Evolutionary conservation across 1,140 invertebrate genomes (phyloP).

Genomic region (Leptinotarsa texana): DNA sequence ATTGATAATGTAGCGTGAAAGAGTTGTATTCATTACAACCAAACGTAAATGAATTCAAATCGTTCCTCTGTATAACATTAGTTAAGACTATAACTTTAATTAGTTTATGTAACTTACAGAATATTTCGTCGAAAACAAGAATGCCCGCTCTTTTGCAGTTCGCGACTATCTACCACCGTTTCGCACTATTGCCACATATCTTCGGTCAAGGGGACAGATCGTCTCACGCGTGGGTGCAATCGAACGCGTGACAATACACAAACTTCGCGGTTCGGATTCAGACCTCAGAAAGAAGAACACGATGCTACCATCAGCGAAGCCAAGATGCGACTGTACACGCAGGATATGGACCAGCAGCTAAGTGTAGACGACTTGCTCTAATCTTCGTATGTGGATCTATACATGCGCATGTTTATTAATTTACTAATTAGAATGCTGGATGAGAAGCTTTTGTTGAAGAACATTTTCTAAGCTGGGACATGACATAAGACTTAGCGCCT

Average conservation of each 20-base stretch:
- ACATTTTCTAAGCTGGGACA: not conserved
- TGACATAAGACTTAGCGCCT: slow-evolving; percentile 21
- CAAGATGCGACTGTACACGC: slow-evolving; percentile 32
- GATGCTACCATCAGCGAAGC: slow-evolving; percentile 31
- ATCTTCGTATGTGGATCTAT: slow-evolving; percentile 29
- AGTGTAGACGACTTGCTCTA: slow-evolving; percentile 25
- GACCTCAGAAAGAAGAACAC: slow-evolving; percentile 20
- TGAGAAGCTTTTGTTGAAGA: slow-evolving; percentile 4
- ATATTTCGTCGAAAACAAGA: slow-evolving; percentile 2
- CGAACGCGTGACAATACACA: slow-evolving; percentile 1
- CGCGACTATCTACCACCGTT: not conserved
- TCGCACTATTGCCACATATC: not conserved
- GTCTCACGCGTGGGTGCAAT: not conserved
- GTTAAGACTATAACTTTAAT: not conserved
- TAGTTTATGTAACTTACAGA: not conserved
- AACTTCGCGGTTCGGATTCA: not conserved
- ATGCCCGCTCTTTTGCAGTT: not conserved
- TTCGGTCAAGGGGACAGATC: not conserved
- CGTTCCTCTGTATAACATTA: too few relatives aligned
- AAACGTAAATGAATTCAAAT: too few relatives aligned
- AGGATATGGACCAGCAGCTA: slow-evolving; percentile 32
- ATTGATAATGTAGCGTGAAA: too few relatives aligned
- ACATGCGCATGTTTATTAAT: slow-evolving; percentile 27
- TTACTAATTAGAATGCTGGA: slow-evolving; percentile 9
- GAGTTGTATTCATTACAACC: too few relatives aligned